Evolutionary conservation across 92 coral and sea anemone species (phyloP), one percentile per base, ranked within the genome.

Genomic region (Umimayanthus kanabou): DNA sequence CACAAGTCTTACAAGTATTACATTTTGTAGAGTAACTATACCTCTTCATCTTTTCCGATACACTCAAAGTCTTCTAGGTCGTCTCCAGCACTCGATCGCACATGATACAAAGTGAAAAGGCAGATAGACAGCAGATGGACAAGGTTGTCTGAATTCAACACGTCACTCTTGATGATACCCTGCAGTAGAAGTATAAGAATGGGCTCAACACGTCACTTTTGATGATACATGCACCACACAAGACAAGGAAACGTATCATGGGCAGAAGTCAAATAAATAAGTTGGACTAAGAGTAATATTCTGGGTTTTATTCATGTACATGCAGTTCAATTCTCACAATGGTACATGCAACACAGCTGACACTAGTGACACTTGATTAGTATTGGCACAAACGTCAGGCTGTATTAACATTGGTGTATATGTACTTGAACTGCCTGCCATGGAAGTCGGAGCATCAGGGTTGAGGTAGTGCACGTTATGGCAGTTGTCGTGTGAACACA

Each of bases 41-140:
- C 99, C 89, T 95, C 98, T 77, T 96, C 98, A 73, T 94, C 98
- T 76, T 92, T 96, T 81, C 99, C 93, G 33, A 96, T 93, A 67
- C 98, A 93, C 82, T 96, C 99, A 93, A 95, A 96, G 76, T 96
- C 99, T 90, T 96, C 98, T 77, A 94, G 90, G 25, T 96, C 98
- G 87, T 96, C 98, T 29, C 82, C 91, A 58, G 95, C 95, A 57
- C 94, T 90, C 45, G 96, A 90, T 85, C 90, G 90, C 69, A 96
- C 91, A 76, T 96, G 94, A 88, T 93, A 94, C 77, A 96, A 81
- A 28, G 94, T 91, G 89, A 96, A 96, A 91, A 96, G 84, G 33
- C 90, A 92, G 86, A 95, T 91, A 65, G 94, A 88, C 69, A 92
- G 92, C 69, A 96, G 75, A 64, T 91, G 93, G 49, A 92, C 84